phyloP scores from a whole-genome alignment of 2,113 vertebrate species.

The Procapra przewalskii region DNA sequence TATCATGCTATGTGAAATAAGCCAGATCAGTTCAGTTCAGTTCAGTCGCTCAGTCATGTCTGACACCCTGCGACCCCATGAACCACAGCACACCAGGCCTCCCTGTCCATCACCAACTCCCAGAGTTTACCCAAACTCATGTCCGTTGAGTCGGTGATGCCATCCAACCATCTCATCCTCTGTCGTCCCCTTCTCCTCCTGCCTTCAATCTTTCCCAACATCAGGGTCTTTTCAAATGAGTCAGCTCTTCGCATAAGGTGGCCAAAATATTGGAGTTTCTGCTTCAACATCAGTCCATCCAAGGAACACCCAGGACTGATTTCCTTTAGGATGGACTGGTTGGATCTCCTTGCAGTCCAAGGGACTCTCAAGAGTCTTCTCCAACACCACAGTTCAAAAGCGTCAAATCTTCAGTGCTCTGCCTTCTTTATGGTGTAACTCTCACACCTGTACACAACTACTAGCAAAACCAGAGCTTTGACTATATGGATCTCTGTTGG shows the following conservation, averaged over 20 bases:
- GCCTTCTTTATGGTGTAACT: neutral
- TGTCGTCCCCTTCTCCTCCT: neutral
- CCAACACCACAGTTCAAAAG: neutral
- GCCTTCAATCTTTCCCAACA: neutral
- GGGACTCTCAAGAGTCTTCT: neutral
- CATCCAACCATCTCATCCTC: neutral
- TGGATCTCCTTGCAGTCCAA: neutral
- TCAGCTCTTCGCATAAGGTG: accelerated
- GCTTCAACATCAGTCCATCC: neutral
- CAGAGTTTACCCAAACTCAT: neutral
- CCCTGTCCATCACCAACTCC: neutral
- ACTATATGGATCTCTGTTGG: neutral
- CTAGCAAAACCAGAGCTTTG: neutral
- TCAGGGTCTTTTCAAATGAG: neutral
- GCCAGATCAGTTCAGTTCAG: neutral
- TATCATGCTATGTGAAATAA: neutral
- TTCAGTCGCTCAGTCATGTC: accelerated
- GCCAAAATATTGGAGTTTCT: neutral
- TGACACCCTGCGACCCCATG: neutral
- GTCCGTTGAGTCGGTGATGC: neutral
- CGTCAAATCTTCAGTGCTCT: accelerated
- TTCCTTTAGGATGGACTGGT: neutral
- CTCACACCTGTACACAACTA: neutral
- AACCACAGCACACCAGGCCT: neutral
- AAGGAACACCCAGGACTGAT: neutral